Conservation (phyloP, 2,888 invertebrate genomes). For the Marasmarcha lunaedactyla region DNA sequence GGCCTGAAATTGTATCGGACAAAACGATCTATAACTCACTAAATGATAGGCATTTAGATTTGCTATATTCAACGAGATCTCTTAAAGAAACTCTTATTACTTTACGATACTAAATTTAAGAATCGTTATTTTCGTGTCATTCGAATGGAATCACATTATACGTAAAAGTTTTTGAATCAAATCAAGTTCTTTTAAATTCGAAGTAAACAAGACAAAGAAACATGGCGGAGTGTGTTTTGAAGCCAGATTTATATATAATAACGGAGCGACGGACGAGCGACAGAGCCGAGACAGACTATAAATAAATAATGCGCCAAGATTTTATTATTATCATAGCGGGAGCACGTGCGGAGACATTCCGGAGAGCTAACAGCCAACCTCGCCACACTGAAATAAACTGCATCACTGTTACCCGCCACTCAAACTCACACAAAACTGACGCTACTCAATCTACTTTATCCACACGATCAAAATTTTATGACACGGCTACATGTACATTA, state of each 20-base stretch:
- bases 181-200: background rate
- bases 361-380: slow-evolving; percentile 8
- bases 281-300: slow-evolving; percentile 67
- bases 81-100: no score
- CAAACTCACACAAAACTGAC: background rate
- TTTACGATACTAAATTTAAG: no score
- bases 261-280: slow-evolving; percentile 62
- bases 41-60: no score
- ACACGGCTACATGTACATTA: slow-evolving; percentile 5
- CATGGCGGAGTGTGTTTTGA: slow-evolving; percentile 17
- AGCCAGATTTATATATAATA: slow-evolving; percentile 33
- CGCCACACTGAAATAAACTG: slow-evolving; percentile 16
- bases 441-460: slow-evolving; percentile 15
- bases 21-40: no score
- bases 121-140: no score
- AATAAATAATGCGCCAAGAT: slow-evolving; percentile 70
- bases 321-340: slow-evolving; percentile 66
- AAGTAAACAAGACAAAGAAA: slow-evolving; percentile 33
- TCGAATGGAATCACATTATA: no score
- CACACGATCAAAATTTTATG: slow-evolving; percentile 9
- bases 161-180: no score
- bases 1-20: no score
- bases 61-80: no score
- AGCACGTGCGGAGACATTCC: slow-evolving; percentile 65
- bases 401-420: slow-evolving; percentile 2